phyloP scores from a whole-genome alignment of 2,888 invertebrate genomes.

The Machimus rusticus region DNA sequence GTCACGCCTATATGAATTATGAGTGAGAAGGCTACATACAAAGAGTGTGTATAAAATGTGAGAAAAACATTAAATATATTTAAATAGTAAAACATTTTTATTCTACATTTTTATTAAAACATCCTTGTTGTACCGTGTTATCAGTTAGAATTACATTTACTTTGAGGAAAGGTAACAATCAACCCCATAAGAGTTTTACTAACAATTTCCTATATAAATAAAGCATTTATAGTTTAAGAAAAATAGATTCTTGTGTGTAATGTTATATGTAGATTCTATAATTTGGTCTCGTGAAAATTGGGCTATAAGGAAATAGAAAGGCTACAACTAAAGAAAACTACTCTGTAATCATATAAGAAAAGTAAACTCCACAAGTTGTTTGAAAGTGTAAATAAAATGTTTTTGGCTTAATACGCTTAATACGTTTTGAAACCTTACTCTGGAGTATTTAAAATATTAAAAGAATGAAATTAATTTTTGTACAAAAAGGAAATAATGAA shows the following conservation, averaged over 20 bases:
- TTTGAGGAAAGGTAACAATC: no score
- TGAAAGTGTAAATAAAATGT: neutral
- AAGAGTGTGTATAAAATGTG: no score
- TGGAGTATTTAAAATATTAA: neutral
- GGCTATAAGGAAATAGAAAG: neutral
- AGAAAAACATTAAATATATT: no score
- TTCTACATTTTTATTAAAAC: no score
- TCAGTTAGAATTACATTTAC: no score
- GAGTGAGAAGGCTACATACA: no score
- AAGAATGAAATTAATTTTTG: neutral
- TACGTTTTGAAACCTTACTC: neutral
- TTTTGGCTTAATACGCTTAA: neutral
- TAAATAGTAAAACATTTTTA: no score
- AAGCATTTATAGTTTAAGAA: neutral
- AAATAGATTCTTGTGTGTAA: neutral
- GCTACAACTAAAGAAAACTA: neutral
- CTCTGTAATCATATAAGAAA: neutral
- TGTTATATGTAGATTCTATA: neutral
- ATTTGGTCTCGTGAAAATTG: neutral
- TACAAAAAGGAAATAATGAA: neutral
- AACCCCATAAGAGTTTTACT: no score
- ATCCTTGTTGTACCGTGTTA: no score
- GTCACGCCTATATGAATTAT: neutral
- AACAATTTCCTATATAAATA: no score
- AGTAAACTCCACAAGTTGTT: neutral